Evolutionary conservation across 2,797 vertebrate genomes (phyloP), one percentile per base, ranked within the genome.

Genomic region (Hyperoplus lanceolatus): DNA sequence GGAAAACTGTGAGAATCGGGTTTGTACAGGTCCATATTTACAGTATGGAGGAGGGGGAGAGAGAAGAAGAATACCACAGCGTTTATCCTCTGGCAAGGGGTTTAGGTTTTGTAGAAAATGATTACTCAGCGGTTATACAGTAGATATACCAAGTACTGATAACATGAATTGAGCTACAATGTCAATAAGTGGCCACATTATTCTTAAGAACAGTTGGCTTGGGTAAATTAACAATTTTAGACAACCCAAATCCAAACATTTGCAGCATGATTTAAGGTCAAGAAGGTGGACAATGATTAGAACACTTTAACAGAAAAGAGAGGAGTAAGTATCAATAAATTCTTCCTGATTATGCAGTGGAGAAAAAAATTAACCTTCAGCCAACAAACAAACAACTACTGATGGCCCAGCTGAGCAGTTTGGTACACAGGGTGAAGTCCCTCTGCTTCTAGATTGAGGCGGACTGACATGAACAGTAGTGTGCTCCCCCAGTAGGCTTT

Each of bases 21-120:
- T 87, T 83, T 83, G 63, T 80, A 73, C 75, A 89, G 62, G 79
- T 80, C 80, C 74, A 41, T 82, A 84, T 92, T 88, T 88, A 77
- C 75, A 80, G 59, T 75, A 72, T 38, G 66, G 64, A 75, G 74
- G 59, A 49, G 66, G 29, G 29, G 29, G 55, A 48, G 63, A 54
- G 41, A 58, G 62, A 55, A 72, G 46, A 84, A 80, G 83, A 75
- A 84, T 42, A 81, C 75, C 72, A 11, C 76, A 74, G 58, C 5
- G 15, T 70, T 82, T 88, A 81, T 68, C 51, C 68, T 83, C 74
- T 84, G 79, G 70, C 56, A 85, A 29, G 77, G 8, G 4, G 11
- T 71, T 80, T 70, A 39, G 57, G n/a, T 82, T 87, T 54, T 79
- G 46, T 56, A 66, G 41, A 79, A 83, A 62, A 83, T 16, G 57